Evolutionary conservation across 1,140 invertebrate genomes (phyloP).

Genomic region (Lordiphosa clarofinis): DNA sequence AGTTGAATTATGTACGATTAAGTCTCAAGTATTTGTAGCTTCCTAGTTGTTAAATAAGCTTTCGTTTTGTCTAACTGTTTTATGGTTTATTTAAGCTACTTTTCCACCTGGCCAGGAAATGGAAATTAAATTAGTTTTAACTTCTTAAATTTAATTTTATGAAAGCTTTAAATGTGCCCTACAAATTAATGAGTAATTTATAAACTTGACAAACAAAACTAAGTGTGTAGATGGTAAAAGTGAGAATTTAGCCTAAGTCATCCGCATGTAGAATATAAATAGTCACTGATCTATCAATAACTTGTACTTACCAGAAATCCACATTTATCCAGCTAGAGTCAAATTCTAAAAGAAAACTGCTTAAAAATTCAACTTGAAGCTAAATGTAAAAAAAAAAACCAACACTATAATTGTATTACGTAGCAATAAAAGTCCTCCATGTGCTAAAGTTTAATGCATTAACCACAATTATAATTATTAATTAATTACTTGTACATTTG

Average conservation of each 20-base stretch:
- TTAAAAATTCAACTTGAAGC: slow-evolving; percentile 15
- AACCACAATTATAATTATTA: slow-evolving; percentile 44
- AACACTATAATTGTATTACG: slow-evolving; percentile 63
- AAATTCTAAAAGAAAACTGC: slow-evolving; percentile 1
- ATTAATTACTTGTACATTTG: slow-evolving; percentile 59
- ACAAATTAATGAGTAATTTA: slow-evolving; percentile 27
- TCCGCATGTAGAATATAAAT: background rate
- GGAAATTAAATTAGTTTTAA: slow-evolving; percentile 19
- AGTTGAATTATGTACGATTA: slow-evolving; percentile 43
- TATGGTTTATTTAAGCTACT: slow-evolving; percentile 2
- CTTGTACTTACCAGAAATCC: too few relatives aligned
- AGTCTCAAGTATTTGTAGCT: slow-evolving; percentile 27
- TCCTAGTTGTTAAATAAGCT: slow-evolving; percentile 11
- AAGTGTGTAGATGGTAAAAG: slow-evolving; percentile 13
- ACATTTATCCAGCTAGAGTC: slow-evolving; percentile 3
- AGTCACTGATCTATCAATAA: slow-evolving; percentile 4
- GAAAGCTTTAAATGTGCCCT: slow-evolving; percentile 79
- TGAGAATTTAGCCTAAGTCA: background rate
- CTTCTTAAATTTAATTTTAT: slow-evolving; percentile 48
- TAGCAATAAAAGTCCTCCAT: slow-evolving; percentile 78
- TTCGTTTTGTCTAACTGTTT: slow-evolving; percentile 3
- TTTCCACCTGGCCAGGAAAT: too few relatives aligned
- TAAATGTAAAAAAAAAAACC: slow-evolving; percentile 36
- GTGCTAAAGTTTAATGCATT: slow-evolving; percentile 71
- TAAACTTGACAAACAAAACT: slow-evolving; percentile 1